Percentiles rank a stretch among this genome's conserved stretches.
These are phyloP conservation scores for Diploptera punctata DNA, from an alignment of 2,888 invertebrate species.

Conservation along the genomic window DNA sequence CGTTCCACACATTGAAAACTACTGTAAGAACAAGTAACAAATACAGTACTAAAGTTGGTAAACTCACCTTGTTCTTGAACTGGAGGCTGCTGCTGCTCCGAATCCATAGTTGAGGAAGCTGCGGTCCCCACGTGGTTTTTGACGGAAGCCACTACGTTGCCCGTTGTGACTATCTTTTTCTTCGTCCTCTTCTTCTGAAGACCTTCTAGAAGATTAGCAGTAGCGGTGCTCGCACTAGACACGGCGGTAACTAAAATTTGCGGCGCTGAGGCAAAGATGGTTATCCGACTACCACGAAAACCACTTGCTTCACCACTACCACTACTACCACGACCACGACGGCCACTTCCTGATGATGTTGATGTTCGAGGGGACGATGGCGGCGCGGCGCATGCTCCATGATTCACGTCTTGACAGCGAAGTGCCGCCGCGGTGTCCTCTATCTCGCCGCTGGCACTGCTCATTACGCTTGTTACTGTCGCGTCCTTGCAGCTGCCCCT, in stretches of 20 bases:
- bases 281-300: conserved; percentile 15
- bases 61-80: not conserved
- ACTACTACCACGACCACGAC: conserved; percentile 14
- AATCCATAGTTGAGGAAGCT: not conserved
- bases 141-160: not conserved
- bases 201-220: conserved; percentile 16
- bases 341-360: not conserved
- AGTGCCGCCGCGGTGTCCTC: not conserved
- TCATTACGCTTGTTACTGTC: conserved; percentile 16
- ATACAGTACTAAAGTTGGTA: not conserved
- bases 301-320: conserved; percentile 18
- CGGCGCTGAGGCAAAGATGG: conserved; percentile 5
- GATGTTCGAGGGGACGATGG: not conserved
- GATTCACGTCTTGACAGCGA: not conserved
- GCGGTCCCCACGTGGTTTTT: not conserved
- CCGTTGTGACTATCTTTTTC: not conserved
- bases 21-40: no score
- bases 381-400: not conserved
- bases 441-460: not conserved
- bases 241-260: not conserved
- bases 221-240: conserved; percentile 11
- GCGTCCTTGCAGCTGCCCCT: conserved; percentile 10
- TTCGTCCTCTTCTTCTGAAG: conserved; percentile 13
- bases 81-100: not conserved
- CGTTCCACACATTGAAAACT: no score